Percentiles rank a stretch among this genome's conserved stretches.
Evolutionary conservation across 2,888 invertebrate species (phyloP).

Genomic region (Eupithecia subumbrata): DNA sequence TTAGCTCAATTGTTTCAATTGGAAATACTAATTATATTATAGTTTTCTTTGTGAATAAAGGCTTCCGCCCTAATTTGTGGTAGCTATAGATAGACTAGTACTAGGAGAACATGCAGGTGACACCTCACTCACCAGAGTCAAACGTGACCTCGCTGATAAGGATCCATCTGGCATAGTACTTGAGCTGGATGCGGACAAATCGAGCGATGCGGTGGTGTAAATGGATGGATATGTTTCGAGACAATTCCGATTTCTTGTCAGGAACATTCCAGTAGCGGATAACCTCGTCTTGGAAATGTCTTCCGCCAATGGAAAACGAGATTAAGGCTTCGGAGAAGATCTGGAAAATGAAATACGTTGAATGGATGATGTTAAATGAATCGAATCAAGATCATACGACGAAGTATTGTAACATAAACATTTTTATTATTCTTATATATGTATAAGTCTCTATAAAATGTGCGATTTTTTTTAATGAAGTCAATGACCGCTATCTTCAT

Average conservation of each 20-base stretch:
- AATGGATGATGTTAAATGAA: background rate
- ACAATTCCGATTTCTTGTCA: constrained; percentile 91
- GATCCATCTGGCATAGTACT: constrained; percentile 93
- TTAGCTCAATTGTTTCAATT: no score
- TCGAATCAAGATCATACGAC: constrained; percentile 8
- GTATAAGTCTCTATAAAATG: no score
- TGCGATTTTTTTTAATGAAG: background rate
- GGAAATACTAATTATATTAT: no score
- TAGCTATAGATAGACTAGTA: no score
- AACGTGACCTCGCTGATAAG: constrained; percentile 95
- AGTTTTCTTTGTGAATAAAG: no score
- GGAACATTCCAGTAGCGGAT: constrained; percentile 89
- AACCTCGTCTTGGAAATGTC: constrained; percentile 90
- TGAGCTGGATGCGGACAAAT: constrained; percentile 90
- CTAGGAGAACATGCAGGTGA: background rate
- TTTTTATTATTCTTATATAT: no score
- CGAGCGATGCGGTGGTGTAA: constrained; percentile 92
- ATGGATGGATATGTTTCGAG: constrained; percentile 92
- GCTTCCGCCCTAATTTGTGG: no score
- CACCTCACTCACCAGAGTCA: constrained; percentile 86
- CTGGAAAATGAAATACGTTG: constrained; percentile 60
- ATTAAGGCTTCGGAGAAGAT: constrained; percentile 92
- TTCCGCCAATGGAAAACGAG: constrained; percentile 92
- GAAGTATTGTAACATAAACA: no score
- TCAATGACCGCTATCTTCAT: background rate